phyloP scores from a whole-genome alignment of 2,888 invertebrate species.

The Scrobipalpa atriplicella region DNA sequence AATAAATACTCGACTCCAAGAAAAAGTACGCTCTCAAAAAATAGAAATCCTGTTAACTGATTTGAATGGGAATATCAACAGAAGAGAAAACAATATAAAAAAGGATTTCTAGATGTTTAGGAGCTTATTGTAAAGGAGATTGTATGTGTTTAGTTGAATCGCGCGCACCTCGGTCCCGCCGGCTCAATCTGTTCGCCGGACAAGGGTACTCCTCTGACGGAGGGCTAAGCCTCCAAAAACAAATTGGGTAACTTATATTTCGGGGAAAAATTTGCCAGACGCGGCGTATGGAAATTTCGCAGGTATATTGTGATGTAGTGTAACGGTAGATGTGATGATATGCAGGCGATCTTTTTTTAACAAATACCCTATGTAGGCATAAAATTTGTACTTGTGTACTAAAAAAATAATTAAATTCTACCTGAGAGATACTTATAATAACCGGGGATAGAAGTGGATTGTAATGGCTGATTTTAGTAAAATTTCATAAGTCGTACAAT shows the following conservation, averaged over 20 bases:
- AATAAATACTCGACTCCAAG: too few relatives aligned
- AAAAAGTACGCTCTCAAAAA: too few relatives aligned
- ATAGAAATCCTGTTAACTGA: too few relatives aligned
- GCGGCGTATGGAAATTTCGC: constrained; percentile 43
- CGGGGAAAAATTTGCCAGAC: constrained; percentile 47
- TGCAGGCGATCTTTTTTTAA: background rate
- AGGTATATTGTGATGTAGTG: constrained; percentile 31
- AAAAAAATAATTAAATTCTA: too few relatives aligned
- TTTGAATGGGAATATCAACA: too few relatives aligned
- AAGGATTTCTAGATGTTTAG: background rate
- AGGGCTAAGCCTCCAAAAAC: constrained; percentile 60
- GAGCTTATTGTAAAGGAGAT: constrained; percentile 32
- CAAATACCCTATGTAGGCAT: too few relatives aligned
- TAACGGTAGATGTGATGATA: background rate
- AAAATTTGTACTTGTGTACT: too few relatives aligned
- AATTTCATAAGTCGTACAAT: too few relatives aligned
- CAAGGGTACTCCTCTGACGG: constrained; percentile 49
- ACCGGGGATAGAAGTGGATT: too few relatives aligned
- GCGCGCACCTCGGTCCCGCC: constrained; percentile 53
- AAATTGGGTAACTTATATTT: constrained; percentile 71
- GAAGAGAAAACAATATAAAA: too few relatives aligned
- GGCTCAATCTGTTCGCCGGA: constrained; percentile 63
- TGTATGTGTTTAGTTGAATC: constrained; percentile 62
- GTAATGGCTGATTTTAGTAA: too few relatives aligned
- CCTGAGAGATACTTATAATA: too few relatives aligned